These are phyloP conservation scores for Daubentonia madagascariensis DNA, from an alignment of 2,113 vertebrate genomes.

Conservation along the genomic window DNA sequence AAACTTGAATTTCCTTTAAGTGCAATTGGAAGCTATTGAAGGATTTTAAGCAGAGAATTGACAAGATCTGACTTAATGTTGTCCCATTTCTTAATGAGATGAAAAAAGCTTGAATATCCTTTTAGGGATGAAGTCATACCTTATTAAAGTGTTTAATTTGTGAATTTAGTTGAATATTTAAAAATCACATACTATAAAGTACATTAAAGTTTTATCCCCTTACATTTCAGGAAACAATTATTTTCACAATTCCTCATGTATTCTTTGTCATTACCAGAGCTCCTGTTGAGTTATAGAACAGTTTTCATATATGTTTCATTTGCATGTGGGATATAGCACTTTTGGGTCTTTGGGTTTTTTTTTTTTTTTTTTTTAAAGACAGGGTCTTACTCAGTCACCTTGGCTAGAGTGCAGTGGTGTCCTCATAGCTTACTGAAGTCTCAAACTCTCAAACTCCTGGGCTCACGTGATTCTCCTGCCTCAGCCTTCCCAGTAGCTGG, in stretches of 20 bases:
- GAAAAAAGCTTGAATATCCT: not conserved
- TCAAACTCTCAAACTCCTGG: no score
- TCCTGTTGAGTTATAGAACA: not conserved
- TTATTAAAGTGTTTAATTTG: slow-evolving; percentile 9
- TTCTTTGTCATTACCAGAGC: not conserved
- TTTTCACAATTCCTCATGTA: not conserved
- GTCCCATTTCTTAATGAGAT: not conserved
- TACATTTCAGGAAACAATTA: not conserved
- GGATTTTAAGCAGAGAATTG: not conserved
- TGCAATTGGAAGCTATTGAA: not conserved
- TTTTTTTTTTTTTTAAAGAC: no score
- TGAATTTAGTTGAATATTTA: slow-evolving; percentile 12
- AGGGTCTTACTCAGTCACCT: no score
- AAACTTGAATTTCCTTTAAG: not conserved
- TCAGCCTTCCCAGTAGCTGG: no score
- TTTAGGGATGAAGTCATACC: not conserved
- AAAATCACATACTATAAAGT: not conserved
- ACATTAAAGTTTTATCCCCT: not conserved
- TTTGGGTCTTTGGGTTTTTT: no score
- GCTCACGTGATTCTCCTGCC: no score
- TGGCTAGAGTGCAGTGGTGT: no score
- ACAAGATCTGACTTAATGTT: not conserved
- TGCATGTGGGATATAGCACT: not conserved
- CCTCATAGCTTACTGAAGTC: no score
- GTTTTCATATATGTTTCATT: not conserved